phyloP scores from a whole-genome alignment of 2,888 invertebrate species.

The Drosophila meridionalis region DNA sequence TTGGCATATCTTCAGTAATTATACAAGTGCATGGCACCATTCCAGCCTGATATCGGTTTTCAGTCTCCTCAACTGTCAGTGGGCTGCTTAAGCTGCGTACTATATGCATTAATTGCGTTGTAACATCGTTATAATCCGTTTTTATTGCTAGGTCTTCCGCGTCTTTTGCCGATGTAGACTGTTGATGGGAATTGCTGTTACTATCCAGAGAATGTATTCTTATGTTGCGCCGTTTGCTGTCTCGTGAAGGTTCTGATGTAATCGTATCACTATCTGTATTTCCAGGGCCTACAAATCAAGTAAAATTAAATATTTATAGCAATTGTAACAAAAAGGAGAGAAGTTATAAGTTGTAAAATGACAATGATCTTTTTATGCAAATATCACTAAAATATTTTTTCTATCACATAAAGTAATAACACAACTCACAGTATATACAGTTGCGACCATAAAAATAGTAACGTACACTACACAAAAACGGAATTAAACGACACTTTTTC shows the following conservation, averaged over 20 bases:
- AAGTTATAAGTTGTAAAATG: no score
- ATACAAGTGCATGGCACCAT: slow-evolving; percentile 76
- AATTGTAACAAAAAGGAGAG: not conserved
- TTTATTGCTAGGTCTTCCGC: slow-evolving; percentile 2
- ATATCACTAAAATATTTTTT: no score
- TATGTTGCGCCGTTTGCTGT: slow-evolving; percentile 58
- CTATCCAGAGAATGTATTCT: slow-evolving; percentile 65
- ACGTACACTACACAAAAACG: no score
- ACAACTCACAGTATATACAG: no score
- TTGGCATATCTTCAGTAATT: slow-evolving; percentile 57
- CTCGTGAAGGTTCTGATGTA: slow-evolving; percentile 81
- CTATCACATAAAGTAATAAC: no score
- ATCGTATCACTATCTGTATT: slow-evolving; percentile 78
- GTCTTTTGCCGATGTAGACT: slow-evolving; percentile 26
- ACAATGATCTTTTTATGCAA: no score
- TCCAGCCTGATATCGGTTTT: slow-evolving; percentile 54
- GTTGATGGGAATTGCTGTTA: slow-evolving; percentile 61
- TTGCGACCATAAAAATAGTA: no score
- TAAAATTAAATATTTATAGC: not conserved
- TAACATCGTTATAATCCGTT: slow-evolving; percentile 44
- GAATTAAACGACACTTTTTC: no score
- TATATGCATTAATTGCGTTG: slow-evolving; percentile 63
- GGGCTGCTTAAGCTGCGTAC: slow-evolving; percentile 53
- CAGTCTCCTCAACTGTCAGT: slow-evolving; percentile 48
- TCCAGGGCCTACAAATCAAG: slow-evolving; percentile 58